These are phyloP conservation scores for Abrostola triplasia DNA, from an alignment of 2,888 invertebrate species.

Conservation along the genomic window DNA sequence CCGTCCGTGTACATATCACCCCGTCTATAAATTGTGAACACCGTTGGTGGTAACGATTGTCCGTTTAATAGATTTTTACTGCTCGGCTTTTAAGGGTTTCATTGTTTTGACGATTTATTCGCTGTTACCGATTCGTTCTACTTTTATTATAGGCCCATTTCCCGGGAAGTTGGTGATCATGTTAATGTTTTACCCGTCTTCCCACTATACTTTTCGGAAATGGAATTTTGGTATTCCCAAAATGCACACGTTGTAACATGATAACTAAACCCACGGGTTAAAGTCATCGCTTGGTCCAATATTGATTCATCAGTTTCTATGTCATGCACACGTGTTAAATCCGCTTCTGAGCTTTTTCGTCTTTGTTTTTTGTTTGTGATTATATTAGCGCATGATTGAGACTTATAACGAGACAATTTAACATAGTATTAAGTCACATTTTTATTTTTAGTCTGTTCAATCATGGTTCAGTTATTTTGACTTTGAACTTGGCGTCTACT, in stretches of 20 bases:
- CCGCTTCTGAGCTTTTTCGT: slow-evolving; percentile 79
- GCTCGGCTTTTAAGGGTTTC: slow-evolving; percentile 67
- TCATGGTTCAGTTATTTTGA: slow-evolving; percentile 69
- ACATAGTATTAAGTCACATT: slow-evolving; percentile 81
- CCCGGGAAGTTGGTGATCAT: slow-evolving; percentile 40
- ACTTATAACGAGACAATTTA: slow-evolving; percentile 83
- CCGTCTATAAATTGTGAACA: slow-evolving; percentile 85
- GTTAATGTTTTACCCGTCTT: slow-evolving; percentile 40
- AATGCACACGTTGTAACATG: slow-evolving; percentile 26
- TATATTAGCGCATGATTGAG: slow-evolving; percentile 86
- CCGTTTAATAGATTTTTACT: slow-evolving; percentile 82
- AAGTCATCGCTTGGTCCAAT: slow-evolving; percentile 76
- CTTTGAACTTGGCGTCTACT: slow-evolving; percentile 62
- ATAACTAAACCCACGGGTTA: slow-evolving; percentile 50
- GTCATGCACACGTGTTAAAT: slow-evolving; percentile 81
- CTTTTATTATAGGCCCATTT: slow-evolving; percentile 46
- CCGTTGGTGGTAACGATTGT: slow-evolving; percentile 80
- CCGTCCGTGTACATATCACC: slow-evolving; percentile 79
- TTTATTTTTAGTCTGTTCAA: slow-evolving; percentile 80
- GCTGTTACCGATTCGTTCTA: slow-evolving; percentile 55
- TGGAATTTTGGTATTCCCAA: slow-evolving; percentile 30
- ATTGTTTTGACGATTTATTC: slow-evolving; percentile 59
- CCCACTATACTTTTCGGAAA: not conserved
- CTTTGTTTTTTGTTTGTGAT: slow-evolving; percentile 80
- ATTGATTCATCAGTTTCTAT: slow-evolving; percentile 79